A percentile compares a stretch with the other conserved stretches of the same genome.
phyloP scores from a whole-genome alignment of 2,888 invertebrate genomes.

The Mythimna loreyi region DNA sequence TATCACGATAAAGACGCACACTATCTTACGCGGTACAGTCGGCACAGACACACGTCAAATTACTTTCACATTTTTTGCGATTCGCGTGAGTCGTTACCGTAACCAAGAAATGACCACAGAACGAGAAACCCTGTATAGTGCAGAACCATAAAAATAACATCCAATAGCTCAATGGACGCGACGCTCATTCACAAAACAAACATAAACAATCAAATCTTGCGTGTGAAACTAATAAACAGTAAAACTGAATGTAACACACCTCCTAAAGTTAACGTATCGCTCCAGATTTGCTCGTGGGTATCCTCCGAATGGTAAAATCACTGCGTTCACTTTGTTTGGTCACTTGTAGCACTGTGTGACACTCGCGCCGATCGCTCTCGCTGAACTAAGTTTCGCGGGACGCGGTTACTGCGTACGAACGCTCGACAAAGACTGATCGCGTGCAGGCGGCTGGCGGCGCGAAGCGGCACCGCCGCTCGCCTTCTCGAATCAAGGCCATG shows the following conservation, averaged over 20 bases:
- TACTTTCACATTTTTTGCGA: slow-evolving; percentile 82
- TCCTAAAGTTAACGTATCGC: slow-evolving; percentile 77
- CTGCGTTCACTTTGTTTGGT: slow-evolving; percentile 70
- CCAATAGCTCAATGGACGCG: slow-evolving; percentile 65
- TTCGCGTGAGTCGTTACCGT: slow-evolving; percentile 59
- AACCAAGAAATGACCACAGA: slow-evolving; percentile 44
- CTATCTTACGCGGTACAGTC: slow-evolving; percentile 50
- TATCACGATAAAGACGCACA: slow-evolving; percentile 68
- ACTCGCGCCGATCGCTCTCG: slow-evolving; percentile 78
- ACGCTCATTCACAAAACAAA: slow-evolving; percentile 73
- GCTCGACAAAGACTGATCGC: slow-evolving; percentile 77
- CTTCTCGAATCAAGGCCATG: slow-evolving; percentile 86
- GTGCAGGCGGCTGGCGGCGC: slow-evolving; percentile 62
- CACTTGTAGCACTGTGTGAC: slow-evolving; percentile 75
- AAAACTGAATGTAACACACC: slow-evolving; percentile 74
- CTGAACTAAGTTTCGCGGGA: slow-evolving; percentile 56
- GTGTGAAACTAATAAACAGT: slow-evolving; percentile 45
- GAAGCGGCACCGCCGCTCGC: slow-evolving; percentile 69
- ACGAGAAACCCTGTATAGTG: slow-evolving; percentile 47
- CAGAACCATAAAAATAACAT: slow-evolving; percentile 63
- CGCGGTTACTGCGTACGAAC: slow-evolving; percentile 66
- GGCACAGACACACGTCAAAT: slow-evolving; percentile 62
- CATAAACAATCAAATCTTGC: slow-evolving; percentile 63
- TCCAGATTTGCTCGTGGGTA: slow-evolving; percentile 83
- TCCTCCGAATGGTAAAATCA: slow-evolving; percentile 76